Evolutionary conservation across 2,113 vertebrate species (phyloP), one percentile per base, ranked within the genome.

Genomic region (Promerops cafer): DNA sequence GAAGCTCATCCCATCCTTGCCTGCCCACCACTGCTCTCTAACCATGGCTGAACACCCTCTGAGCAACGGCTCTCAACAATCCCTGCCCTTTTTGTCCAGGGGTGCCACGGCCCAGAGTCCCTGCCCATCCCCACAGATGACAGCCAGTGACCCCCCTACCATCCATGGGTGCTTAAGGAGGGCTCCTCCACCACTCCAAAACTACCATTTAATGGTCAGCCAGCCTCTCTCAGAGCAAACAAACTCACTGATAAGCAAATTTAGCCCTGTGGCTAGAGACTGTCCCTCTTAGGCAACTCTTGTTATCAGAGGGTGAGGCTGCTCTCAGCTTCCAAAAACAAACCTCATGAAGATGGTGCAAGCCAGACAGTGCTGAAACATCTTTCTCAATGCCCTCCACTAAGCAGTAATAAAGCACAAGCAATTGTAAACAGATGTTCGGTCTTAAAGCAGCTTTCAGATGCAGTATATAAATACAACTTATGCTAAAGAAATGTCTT

Each of bases 361-460:
- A 91, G 37, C 5, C 47, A 82, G 42, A 52, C n/a, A 42, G 2
- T 1, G 2, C 35, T 57, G 40, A 68, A 39, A 13, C 23, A 23
- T 16, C 49, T 52, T 85, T 69, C 65, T 53, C 40, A 87, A 22
- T 35, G 28, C 37, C 75, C 53, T 42, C 76, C 77, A 64, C 53
- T 27, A 52, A 37, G 31, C 30, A 61, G 26, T 31, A 74, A 76
- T 40, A 63, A 78, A 87, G 8, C 44, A 18, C 33, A 66, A 81
- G 19, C n/a, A 44, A n/a, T 49, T 70, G 26, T 42, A 87, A 94
- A 56, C 28, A 28, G 40, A 61, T 84, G 33, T 35, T 75, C 61
- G 16, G 49, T 39, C 37, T 81, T 63, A 40, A 49, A 56, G 59
- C 56, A 87, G 56, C 86, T 87, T 94, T 87, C 86, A 87, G 64